Base-by-base conservation (phyloP, 1,140 invertebrate genomes). In the Drosophila sucinea region DNA sequence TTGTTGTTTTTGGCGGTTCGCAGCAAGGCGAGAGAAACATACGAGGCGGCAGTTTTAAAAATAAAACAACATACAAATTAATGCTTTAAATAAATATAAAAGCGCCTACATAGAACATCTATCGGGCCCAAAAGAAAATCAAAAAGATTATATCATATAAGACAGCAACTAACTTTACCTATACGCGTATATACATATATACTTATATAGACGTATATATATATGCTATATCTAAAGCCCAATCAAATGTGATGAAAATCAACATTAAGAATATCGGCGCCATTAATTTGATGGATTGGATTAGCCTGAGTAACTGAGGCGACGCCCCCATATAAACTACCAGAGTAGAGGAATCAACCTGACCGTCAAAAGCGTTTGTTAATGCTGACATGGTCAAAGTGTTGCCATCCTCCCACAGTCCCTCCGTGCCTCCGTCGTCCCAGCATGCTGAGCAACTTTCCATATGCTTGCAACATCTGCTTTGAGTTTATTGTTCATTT, bases 71-170 rank as follows among this genome's bases (percentile, higher is more conserved):
- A 70, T 68, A 89, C 80, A 89, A 89, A 89, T 89, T 89, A 81
- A 89, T 89, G 77, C 74, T 89, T 89, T 84, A 81, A 89, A 89
- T 89, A 89, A 90, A 89, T 71, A 75, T 80, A 60, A 60, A 75
- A 71, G 62, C 77, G 73, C 38, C 73, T 67, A 60, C 67, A 70
- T 33, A 23, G 51, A 74, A 54, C 25, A 27, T 51, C n/a, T 35
- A 65, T 17, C 55, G 44, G 60, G 57, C 58, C 64, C 67, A 62
- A 60, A 58, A 67, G 60, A 64, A 51, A 54, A 30, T 29, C 38
- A 61, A 38, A 61, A 33, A 61, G 38, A 33, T 58, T 58, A 58
- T 58, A 58, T 58, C 56, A 58, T 58, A 58, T 51, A 51, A 27
- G 44, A 51, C 23, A 51, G 35, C 35, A 51, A 51, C 44, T 27